Percentiles rank a stretch among this genome's conserved stretches.
Evolutionary conservation across 2,888 invertebrate species (phyloP).

Genomic region (Neoascia interrupta): DNA sequence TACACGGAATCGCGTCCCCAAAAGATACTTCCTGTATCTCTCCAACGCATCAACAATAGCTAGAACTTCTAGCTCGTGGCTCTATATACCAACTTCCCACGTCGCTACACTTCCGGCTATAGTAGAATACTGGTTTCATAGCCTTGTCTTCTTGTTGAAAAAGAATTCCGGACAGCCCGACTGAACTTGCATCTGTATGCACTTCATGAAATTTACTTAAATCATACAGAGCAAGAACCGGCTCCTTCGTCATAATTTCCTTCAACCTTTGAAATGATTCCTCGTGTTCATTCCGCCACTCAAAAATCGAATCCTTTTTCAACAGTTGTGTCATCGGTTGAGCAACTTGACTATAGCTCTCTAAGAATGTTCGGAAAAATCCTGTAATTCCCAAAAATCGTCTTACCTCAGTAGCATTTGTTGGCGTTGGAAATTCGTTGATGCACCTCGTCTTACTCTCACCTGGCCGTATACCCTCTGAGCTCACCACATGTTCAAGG

Average conservation of each 20-base stretch:
- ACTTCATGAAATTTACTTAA: slow-evolving; percentile 26
- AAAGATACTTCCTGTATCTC: no score
- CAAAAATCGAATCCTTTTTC: slow-evolving; percentile 63
- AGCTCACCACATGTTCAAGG: not conserved
- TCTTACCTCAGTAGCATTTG: not conserved
- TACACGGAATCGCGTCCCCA: no score
- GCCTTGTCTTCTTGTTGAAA: slow-evolving; percentile 68
- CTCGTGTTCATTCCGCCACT: not conserved
- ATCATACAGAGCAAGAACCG: slow-evolving; percentile 71
- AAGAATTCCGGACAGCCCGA: slow-evolving; percentile 73
- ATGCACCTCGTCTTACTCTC: not conserved
- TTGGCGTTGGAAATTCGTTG: not conserved
- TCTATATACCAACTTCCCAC: slow-evolving; percentile 71
- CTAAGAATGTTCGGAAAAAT: not conserved
- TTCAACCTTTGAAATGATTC: slow-evolving; percentile 60
- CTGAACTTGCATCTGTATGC: slow-evolving; percentile 75
- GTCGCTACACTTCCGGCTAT: slow-evolving; percentile 62
- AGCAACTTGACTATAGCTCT: not conserved
- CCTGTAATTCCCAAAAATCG: not conserved
- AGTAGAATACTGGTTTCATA: slow-evolving; percentile 72
- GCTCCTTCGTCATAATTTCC: slow-evolving; percentile 61
- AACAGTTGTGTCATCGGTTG: not conserved
- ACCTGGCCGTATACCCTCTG: not conserved
- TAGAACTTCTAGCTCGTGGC: slow-evolving; percentile 76
- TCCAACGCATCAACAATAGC: slow-evolving; percentile 72